These are phyloP conservation scores for Myotis planiceps DNA, from an alignment of 2,797 vertebrate species.

Conservation along the genomic window DNA sequence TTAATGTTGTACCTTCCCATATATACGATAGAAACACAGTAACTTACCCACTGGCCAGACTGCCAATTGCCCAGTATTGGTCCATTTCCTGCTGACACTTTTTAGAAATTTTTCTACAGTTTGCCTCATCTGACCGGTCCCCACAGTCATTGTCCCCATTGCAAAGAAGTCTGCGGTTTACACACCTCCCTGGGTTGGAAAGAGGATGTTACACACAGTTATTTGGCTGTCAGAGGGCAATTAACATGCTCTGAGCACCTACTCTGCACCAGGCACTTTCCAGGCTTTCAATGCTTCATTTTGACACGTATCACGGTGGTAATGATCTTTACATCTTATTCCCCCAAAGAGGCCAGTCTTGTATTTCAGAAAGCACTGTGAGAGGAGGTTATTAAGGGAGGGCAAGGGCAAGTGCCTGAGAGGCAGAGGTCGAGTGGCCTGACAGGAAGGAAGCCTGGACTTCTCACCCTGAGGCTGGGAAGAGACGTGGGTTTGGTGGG, in stretches of 20 bases:
- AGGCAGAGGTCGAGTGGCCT: background rate
- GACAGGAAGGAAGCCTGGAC: background rate
- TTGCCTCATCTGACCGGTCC: slow-evolving; percentile 93
- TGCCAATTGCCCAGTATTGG: slow-evolving; percentile 94
- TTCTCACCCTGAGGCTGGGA: background rate
- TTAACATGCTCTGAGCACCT: no score
- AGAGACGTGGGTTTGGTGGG: background rate
- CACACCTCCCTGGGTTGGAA: slow-evolving; percentile 90
- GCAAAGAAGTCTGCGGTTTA: slow-evolving; percentile 91
- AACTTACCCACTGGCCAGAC: slow-evolving; percentile 94
- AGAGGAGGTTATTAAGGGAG: background rate
- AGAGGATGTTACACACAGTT: background rate
- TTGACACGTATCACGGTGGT: background rate
- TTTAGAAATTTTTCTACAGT: slow-evolving; percentile 87
- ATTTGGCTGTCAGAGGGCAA: background rate
- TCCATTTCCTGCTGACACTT: slow-evolving; percentile 91
- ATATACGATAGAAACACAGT: background rate
- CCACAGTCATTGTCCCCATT: slow-evolving; percentile 97
- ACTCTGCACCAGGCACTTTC: background rate
- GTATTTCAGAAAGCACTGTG: background rate
- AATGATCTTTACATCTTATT: background rate
- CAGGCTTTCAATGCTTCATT: background rate
- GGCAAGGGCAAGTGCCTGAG: background rate
- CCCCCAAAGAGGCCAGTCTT: background rate
- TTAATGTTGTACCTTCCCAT: background rate